Base-by-base conservation (phyloP, 2,113 vertebrate genomes). In the Thamnophis sirtalis region DNA sequence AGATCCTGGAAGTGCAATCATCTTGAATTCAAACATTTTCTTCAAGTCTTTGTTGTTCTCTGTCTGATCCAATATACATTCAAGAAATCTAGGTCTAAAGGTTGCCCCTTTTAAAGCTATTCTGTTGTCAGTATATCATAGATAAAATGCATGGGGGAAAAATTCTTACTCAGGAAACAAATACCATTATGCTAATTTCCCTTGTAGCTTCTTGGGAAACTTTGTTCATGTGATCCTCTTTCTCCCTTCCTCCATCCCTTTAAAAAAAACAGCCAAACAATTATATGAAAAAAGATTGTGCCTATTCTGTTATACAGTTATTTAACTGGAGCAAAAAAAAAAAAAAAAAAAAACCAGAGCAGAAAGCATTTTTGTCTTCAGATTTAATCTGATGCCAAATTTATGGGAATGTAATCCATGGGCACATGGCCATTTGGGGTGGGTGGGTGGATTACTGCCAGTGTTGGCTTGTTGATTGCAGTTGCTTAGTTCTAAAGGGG, bases 71-170 rank as follows among this genome's bases (percentile, higher is more conserved):
- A 96, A 33, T 24, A 38, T 26, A 50, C 3, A 63, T 63, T 91
- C 58, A 63, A 53, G 93, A 90, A 88, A 93, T 91, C 95, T 96
- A 28, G 0, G 94, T 96, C 94, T 51, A 93, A 95, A 92, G 92
- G 84, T 68, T 95, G 87, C 93, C 91, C 95, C 96, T 96, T 96
- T 96, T 95, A 95, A 96, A 96, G 96, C 84, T 86, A 13, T 9
- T 51, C 51, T 91, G 55, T 38, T 56, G 94, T 95, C 85, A 96
- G 92, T 96, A 96, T 93, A 94, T 96, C 96, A 96, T 38, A 0
- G 93, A 97, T 96, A 95, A 96, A 97, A 95, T 95, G 92, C 94
- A 95, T 38, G 94, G 93, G 95, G 15, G 51, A 86, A 51, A 96
- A 33, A 91, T 93, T 95, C 94, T 95, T 94, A 96, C 93, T 93